Evolutionary conservation across 2,888 invertebrate genomes (phyloP), one percentile per base, ranked within the genome.

Genomic region (Lacanobia oleracea): DNA sequence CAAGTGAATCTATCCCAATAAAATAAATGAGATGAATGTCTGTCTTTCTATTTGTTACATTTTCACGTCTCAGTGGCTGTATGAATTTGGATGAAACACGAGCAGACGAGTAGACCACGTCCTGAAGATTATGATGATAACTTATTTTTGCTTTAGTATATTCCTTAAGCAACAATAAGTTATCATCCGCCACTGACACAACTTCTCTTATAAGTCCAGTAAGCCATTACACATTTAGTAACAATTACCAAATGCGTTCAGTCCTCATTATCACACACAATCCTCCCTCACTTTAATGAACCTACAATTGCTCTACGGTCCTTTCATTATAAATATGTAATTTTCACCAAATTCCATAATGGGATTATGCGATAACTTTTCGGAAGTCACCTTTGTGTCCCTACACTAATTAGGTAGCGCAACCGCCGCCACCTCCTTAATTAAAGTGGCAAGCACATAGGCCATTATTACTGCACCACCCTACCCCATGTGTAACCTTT

Each of bases 351-450:
- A 86, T 75, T 59, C 61, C 67, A n/a, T 63, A 64, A 72, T 67
- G 53, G 79, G 71, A 84, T 86, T 86, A 79, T 40, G 56, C 43
- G 65, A 75, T 81, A 86, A 84, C 79, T 84, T 84, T 75, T 51
- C 57, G 43, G 57, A 54, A 62, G 65, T 78, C 67, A 80, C 79
- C 75, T 85, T 76, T 79, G 72, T 81, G 72, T 54, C 67, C 61
- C 72, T 56, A 72, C 78, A 62, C 77, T 86, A 86, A 85, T 86
- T 85, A 86, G 75, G 70, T 64, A 68, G 68, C 65, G 60, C 63
- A 37, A 72, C 79, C 77, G 43, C 84, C 40, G 56, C 56, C 74
- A 82, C 72, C 75, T 71, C 72, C 72, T 77, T 85, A 76, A 86
- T 86, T 84, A 84, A 77, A 75, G 79, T 76, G 72, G 71, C 67